Evolutionary conservation across 2,888 invertebrate genomes (phyloP).

Genomic region (Dryadula phaetusa): DNA sequence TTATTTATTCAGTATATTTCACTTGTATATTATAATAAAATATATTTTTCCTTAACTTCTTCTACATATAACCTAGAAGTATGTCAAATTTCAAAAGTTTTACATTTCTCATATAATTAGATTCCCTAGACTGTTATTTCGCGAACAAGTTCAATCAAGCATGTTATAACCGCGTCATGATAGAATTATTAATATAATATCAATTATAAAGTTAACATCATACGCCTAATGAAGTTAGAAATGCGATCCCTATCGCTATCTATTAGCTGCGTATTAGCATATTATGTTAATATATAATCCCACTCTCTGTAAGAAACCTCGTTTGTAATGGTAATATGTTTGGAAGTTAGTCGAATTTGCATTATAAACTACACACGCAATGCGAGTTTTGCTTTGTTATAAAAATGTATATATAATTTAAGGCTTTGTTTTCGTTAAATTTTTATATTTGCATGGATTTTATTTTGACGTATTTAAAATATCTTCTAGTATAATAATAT

Average conservation of each 20-base stretch:
- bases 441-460: background rate
- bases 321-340: constrained; percentile 36
- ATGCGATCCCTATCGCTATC: constrained; percentile 28
- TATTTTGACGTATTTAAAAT: too few species aligned
- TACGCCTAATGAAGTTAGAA: constrained; percentile 26
- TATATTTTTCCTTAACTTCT: too few species aligned
- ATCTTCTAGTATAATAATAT: too few species aligned
- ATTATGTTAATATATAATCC: constrained; percentile 36
- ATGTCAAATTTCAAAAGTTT: too few species aligned
- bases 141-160: background rate
- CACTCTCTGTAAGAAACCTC: constrained; percentile 29
- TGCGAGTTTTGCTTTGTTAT: constrained; percentile 21
- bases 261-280: constrained; percentile 31
- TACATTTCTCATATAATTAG: background rate
- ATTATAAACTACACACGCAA: constrained; percentile 21
- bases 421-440: background rate
- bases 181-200: background rate
- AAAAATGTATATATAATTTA: constrained; percentile 10
- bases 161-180: background rate
- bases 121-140: background rate
- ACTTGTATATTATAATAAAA: too few species aligned
- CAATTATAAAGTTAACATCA: constrained; percentile 29
- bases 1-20: too few species aligned
- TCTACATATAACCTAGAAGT: too few species aligned
- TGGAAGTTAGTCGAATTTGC: constrained; percentile 30